Percentiles rank a stretch among this genome's conserved stretches.
Evolutionary conservation across 2,113 vertebrate genomes (phyloP).

Genomic region (Cathartes aura): DNA sequence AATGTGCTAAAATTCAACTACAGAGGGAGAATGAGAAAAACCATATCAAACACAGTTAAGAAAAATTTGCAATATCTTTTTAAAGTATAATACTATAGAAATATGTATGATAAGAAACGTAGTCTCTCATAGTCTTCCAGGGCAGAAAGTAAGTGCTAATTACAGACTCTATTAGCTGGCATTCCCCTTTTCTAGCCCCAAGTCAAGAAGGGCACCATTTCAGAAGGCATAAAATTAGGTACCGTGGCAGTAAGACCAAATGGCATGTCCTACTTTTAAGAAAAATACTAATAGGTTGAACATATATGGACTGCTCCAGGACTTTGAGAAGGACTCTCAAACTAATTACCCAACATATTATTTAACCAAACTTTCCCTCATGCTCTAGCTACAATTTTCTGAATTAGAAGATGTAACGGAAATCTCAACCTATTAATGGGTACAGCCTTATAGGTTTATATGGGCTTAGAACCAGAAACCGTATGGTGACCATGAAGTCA

Average conservation of each 20-base stretch:
- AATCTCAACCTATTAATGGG: not conserved
- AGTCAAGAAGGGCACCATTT: not conserved
- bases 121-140: not conserved
- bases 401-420: not conserved
- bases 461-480: not conserved
- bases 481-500: not conserved
- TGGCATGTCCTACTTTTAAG: not conserved
- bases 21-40: not conserved
- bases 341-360: not conserved
- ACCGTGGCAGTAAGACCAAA: not conserved
- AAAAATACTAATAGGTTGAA: not conserved
- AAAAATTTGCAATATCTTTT: not conserved
- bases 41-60: not conserved
- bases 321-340: not conserved
- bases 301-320: not conserved
- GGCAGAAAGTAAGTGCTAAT: not conserved
- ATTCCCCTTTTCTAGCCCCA: not conserved
- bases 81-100: not conserved
- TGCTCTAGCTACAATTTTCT: not conserved
- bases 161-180: not conserved
- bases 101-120: rapidly evolving
- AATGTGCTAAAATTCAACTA: not conserved
- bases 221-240: not conserved
- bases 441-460: not conserved
- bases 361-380: not conserved